Evolutionary conservation across 2,888 invertebrate species (phyloP).

Genomic region (Terebella lapidaria): DNA sequence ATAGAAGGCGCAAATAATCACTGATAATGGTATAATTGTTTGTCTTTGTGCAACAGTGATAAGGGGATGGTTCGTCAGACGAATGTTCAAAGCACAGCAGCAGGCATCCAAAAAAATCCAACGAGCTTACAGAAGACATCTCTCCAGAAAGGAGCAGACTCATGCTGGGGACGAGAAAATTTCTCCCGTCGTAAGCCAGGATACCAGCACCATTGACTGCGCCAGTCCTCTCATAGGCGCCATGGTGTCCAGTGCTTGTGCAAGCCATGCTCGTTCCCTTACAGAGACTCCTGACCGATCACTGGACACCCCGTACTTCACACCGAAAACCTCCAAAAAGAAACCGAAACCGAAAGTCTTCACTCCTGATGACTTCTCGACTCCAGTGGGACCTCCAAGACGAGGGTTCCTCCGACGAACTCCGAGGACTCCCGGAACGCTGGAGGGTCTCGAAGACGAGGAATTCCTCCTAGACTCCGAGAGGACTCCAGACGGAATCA

Average conservation of each 20-base stretch:
- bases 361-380: background rate
- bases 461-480: background rate
- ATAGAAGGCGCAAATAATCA: too few relatives aligned
- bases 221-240: background rate
- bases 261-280: background rate
- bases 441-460: background rate
- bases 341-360: too few relatives aligned
- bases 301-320: background rate
- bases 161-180: too few relatives aligned
- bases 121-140: background rate
- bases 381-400: background rate
- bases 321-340: background rate
- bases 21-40: too few relatives aligned
- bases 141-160: too few relatives aligned
- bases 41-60: conserved; percentile 5
- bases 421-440: background rate
- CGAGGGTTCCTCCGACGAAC: background rate
- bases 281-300: background rate
- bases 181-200: too few relatives aligned
- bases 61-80: conserved; percentile 10
- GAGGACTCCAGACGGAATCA: background rate
- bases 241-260: background rate
- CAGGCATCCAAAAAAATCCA: conserved; percentile 3
- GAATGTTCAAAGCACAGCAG: background rate
- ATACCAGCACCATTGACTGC: background rate